These are phyloP conservation scores for Eupleurogrammus muticus DNA, from an alignment of 2,797 vertebrate genomes.

Conservation along the genomic window DNA sequence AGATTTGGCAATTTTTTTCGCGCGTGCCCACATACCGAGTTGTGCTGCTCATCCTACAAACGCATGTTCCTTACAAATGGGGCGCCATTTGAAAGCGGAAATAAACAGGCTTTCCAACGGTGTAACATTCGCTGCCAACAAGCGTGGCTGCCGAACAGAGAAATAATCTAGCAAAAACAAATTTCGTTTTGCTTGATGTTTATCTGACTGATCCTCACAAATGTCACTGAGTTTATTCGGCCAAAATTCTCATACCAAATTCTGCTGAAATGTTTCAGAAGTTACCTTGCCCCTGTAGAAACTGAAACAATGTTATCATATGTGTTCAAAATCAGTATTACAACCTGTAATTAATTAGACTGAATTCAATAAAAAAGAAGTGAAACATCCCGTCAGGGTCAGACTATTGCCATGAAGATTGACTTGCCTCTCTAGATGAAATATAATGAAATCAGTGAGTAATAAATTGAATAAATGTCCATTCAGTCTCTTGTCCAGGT, in stretches of 20 bases:
- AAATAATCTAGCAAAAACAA: too few relatives aligned
- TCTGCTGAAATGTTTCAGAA: not conserved
- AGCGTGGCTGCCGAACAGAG: too few relatives aligned
- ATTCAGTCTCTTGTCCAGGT: not conserved
- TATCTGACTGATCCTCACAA: not conserved
- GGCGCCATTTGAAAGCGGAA: too few relatives aligned
- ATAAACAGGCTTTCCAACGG: too few relatives aligned
- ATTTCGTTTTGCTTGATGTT: too few relatives aligned
- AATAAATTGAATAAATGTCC: not conserved
- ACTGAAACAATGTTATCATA: not conserved
- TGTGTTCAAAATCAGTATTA: constrained; percentile 7
- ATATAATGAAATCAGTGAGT: constrained; percentile 16
- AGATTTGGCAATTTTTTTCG: too few relatives aligned
- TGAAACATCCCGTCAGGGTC: constrained; percentile 13
- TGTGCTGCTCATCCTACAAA: too few relatives aligned
- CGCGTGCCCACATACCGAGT: too few relatives aligned
- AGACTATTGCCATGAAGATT: constrained; percentile 23
- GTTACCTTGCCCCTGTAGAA: not conserved
- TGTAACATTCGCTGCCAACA: too few relatives aligned
- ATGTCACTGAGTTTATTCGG: too few relatives aligned
- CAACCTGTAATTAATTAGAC: constrained; percentile 20
- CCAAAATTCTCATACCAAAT: not conserved
- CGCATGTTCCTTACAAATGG: too few relatives aligned
- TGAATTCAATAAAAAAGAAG: constrained; percentile 25
- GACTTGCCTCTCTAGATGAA: constrained; percentile 16